phyloP scores from a whole-genome alignment of 1,140 invertebrate species.

The Littorina saxatilis region DNA sequence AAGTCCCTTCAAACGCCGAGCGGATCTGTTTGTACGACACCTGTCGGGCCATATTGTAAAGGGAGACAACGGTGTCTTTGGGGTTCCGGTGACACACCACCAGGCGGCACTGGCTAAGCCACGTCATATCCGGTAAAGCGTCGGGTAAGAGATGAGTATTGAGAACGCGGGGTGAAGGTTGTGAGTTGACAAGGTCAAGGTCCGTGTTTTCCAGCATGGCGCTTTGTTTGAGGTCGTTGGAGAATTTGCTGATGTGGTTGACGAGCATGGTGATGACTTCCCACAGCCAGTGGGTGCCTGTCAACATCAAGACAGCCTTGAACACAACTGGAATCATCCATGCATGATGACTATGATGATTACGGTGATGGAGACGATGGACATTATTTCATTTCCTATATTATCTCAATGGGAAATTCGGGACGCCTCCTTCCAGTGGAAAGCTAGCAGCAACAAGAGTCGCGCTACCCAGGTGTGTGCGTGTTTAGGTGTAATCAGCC shows the following conservation, averaged over 20 bases:
- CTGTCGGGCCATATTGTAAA: constrained; percentile 44
- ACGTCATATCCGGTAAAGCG: constrained; percentile 40
- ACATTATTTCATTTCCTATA: too few species aligned
- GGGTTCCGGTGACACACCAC: constrained; percentile 50
- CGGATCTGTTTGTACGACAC: background rate
- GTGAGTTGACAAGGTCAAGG: constrained; percentile 12
- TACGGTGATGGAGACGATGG: too few species aligned
- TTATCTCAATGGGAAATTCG: too few species aligned
- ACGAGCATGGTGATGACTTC: constrained; percentile 51
- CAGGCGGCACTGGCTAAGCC: constrained; percentile 42
- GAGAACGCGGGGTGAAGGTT: constrained; percentile 50
- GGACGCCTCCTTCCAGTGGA: too few species aligned
- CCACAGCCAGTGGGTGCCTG: constrained; percentile 59
- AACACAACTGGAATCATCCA: too few species aligned
- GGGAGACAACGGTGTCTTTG: constrained; percentile 56
- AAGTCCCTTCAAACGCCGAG: constrained; percentile 59
- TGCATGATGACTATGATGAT: too few species aligned
- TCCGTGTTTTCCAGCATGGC: constrained; percentile 33
- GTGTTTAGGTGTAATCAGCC: too few species aligned
- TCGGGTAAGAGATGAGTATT: constrained; percentile 47
- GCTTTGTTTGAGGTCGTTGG: constrained; percentile 5
- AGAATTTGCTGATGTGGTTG: background rate
- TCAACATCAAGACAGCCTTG: too few species aligned
- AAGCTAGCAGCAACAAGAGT: too few species aligned
- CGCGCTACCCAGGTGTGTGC: too few species aligned